Conservation (phyloP, 1,140 invertebrate species). For the Lasioglossum albipes region DNA sequence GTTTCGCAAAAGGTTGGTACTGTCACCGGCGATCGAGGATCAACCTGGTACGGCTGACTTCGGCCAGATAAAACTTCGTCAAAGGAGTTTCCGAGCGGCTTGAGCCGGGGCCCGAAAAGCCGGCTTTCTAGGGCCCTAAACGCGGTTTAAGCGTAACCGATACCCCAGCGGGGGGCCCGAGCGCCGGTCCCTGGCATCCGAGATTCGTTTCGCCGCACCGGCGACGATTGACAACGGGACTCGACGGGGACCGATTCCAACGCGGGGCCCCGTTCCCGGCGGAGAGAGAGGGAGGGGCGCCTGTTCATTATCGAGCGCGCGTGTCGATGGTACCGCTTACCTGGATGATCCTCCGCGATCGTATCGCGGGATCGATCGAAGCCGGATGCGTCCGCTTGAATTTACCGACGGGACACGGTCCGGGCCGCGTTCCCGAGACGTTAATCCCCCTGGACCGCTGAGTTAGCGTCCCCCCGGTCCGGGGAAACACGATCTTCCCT, state of each 20-base stretch:
- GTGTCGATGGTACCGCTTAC: slow-evolving; percentile 12
- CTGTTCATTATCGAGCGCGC: slow-evolving; percentile 40
- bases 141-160: slow-evolving; percentile 75
- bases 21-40: too few species aligned
- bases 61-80: too few species aligned
- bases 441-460: too few species aligned
- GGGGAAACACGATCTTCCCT: too few species aligned
- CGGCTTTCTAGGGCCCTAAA: slow-evolving; percentile 64
- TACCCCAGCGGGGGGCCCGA: slow-evolving; percentile 67
- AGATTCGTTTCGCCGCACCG: slow-evolving; percentile 19
- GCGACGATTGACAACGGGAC: slow-evolving; percentile 53
- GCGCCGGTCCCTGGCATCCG: slow-evolving; percentile 8
- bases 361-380: slow-evolving; percentile 21
- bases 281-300: background rate
- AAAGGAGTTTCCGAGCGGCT: background rate
- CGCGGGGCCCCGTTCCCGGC: background rate
- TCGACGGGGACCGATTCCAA: background rate
- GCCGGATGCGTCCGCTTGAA: slow-evolving; percentile 19
- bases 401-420: slow-evolving; percentile 22
- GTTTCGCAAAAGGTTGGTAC: too few species aligned
- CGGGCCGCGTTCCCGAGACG: background rate
- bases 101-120: slow-evolving; percentile 43
- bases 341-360: slow-evolving; percentile 15
- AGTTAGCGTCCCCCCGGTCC: too few species aligned
- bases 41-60: too few species aligned